Conservation (phyloP, 1,140 invertebrate species). For the Heliconius melpomene region DNA sequence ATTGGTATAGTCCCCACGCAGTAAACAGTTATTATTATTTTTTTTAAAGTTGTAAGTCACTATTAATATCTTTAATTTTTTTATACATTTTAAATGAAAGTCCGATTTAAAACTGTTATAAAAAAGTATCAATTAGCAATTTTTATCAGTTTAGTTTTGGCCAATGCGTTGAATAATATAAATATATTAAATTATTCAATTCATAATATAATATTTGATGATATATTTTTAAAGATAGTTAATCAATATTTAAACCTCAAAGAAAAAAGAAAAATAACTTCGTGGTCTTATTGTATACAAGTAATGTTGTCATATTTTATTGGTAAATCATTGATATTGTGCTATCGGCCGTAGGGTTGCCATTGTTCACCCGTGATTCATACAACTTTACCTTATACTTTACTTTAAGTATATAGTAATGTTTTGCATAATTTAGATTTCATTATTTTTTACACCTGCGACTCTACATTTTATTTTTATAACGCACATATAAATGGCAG, state of each 20-base stretch:
- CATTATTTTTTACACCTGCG: not conserved
- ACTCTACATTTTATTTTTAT: not conserved
- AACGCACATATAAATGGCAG: slow-evolving; percentile 1
- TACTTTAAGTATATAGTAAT: not conserved
- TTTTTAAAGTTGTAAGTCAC: not conserved
- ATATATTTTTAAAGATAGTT: no score
- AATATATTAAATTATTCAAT: no score
- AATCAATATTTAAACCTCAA: no score
- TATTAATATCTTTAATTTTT: no score
- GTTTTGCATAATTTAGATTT: not conserved
- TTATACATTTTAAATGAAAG: no score
- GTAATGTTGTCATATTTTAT: not conserved
- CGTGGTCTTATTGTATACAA: not conserved
- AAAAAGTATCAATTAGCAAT: no score
- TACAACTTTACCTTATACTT: not conserved
- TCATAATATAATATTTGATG: no score
- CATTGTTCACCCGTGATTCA: not conserved
- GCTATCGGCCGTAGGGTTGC: slow-evolving; percentile 6
- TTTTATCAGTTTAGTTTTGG: no score
- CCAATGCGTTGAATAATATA: no score
- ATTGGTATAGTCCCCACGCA: not conserved
- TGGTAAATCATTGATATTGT: not conserved
- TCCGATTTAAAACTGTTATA: no score
- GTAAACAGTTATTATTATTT: not conserved
- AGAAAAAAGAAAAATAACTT: not conserved